Percentiles rank a stretch among this genome's conserved stretches.
Conservation (phyloP, 2,888 invertebrate species). For the Ctena decussata region DNA sequence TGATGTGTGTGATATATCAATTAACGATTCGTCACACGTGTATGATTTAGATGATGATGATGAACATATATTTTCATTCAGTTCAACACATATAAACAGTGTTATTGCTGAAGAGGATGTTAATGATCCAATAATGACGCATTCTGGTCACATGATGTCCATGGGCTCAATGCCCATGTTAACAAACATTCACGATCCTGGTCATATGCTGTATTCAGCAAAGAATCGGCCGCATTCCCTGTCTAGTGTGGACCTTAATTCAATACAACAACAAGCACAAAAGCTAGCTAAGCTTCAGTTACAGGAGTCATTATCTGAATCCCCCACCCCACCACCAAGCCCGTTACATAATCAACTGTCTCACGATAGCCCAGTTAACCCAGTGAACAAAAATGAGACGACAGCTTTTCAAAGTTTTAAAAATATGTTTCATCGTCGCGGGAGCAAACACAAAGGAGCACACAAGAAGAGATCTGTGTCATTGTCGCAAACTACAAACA, state of each 20-base stretch:
- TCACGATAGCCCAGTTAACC: constrained; percentile 3
- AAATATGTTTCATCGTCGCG: constrained; percentile 80
- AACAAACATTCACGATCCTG: constrained; percentile 50
- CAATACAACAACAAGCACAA: constrained; percentile 59
- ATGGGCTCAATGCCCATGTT: constrained; percentile 73
- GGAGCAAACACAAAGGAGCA: constrained; percentile 77
- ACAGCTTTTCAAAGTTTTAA: constrained; percentile 81
- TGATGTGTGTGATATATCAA: constrained; percentile 7
- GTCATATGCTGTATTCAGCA: constrained; percentile 41
- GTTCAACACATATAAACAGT: constrained; percentile 60
- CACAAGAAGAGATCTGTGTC: constrained; percentile 78
- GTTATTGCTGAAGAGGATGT: constrained; percentile 62
- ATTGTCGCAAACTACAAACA: constrained; percentile 71
- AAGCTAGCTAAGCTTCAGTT: constrained; percentile 35
- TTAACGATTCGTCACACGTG: not conserved
- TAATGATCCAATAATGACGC: constrained; percentile 33
- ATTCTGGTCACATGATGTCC: constrained; percentile 63
- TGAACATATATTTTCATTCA: constrained; percentile 58
- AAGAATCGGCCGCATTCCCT: constrained; percentile 79
- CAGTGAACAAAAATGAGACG: constrained; percentile 57
- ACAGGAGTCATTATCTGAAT: constrained; percentile 21
- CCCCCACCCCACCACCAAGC: constrained; percentile 46
- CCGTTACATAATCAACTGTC: constrained; percentile 45
- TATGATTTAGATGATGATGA: constrained; percentile 59
- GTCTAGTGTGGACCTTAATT: constrained; percentile 72